phyloP scores from a whole-genome alignment of 30 jellyfish, hydroid and myxozoan species.

The Hydra vulgaris region DNA sequence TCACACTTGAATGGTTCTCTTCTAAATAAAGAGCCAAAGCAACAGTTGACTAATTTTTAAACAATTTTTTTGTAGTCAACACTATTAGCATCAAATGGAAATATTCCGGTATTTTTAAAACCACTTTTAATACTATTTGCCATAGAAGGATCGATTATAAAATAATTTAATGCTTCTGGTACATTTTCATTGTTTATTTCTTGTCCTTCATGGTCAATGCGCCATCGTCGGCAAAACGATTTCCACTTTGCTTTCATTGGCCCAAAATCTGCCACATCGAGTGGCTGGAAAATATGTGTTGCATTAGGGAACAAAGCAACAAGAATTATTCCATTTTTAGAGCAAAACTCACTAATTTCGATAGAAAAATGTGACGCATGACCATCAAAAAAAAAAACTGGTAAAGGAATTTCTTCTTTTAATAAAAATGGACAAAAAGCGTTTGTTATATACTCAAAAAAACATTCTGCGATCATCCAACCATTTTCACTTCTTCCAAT shows the following conservation, averaged over 20 bases:
- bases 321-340: no score
- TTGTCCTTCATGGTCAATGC: neutral
- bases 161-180: neutral
- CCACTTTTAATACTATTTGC: neutral
- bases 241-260: neutral
- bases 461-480: no score
- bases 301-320: no score
- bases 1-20: neutral
- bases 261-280: no score
- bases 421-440: no score
- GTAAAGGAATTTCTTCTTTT: no score
- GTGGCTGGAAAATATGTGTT: no score
- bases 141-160: neutral
- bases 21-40: neutral
- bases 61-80: neutral
- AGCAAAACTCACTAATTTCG: no score
- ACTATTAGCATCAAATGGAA: neutral
- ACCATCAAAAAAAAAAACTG: no score
- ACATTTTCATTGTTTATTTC: neutral
- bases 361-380: no score
- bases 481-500: no score
- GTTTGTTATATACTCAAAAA: no score
- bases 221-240: neutral
- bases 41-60: neutral
- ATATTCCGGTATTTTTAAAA: neutral